Percentiles rank a stretch among this genome's conserved stretches.
These are phyloP conservation scores for Girardinichthys multiradiatus DNA, from an alignment of 2,113 vertebrate genomes.

Conservation along the genomic window DNA sequence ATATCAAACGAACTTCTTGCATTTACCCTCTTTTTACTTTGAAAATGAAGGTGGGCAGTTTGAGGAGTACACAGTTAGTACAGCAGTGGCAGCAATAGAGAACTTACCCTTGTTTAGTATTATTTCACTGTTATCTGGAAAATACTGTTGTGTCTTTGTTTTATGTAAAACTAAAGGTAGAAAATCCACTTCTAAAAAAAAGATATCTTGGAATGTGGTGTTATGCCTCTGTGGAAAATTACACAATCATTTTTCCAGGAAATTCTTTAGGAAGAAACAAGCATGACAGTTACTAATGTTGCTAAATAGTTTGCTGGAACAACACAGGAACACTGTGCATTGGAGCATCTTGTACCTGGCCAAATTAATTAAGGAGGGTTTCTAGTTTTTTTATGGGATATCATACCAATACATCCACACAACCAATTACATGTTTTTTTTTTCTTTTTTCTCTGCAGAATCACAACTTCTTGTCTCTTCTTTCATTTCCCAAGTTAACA, in stretches of 20 bases:
- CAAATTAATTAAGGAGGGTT: not conserved
- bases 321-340: not conserved
- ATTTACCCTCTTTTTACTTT: slow-evolving; percentile 7
- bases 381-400: not conserved
- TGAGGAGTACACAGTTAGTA: slow-evolving; percentile 3
- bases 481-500: not conserved
- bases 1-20: not conserved
- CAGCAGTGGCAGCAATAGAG: not conserved
- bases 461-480: not conserved
- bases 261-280: not conserved
- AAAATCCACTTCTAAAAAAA: not conserved
- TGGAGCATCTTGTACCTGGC: not conserved
- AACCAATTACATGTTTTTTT: not conserved
- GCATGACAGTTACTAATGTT: not conserved
- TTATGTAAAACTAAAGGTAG: not conserved
- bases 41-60: not conserved
- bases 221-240: not conserved
- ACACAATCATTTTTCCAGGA: not conserved
- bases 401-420: not conserved
- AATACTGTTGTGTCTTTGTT: not conserved
- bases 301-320: slow-evolving; percentile 3
- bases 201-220: not conserved
- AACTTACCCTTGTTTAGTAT: not conserved
- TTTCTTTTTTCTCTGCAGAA: not conserved
- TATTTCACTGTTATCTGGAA: slow-evolving; percentile 5